phyloP scores from a whole-genome alignment of 2,888 invertebrate species.

The Tenthredo amoena region DNA sequence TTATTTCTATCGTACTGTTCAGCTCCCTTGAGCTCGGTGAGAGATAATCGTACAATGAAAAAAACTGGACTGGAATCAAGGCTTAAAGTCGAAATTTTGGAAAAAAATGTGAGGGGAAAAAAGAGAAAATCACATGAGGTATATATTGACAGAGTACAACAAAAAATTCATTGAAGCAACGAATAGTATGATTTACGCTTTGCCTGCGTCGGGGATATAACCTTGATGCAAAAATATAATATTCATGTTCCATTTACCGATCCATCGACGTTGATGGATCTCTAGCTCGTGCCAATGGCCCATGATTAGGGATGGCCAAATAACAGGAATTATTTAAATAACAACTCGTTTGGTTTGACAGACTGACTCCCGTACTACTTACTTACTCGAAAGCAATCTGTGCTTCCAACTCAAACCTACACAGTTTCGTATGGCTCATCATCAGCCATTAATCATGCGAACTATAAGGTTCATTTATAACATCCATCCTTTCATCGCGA shows the following conservation, averaged over 20 bases:
- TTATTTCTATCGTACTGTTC: neutral
- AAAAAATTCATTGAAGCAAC: neutral
- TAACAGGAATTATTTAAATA: constrained; percentile 23
- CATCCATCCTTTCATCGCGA: constrained; percentile 24
- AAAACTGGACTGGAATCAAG: neutral
- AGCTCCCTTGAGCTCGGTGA: neutral
- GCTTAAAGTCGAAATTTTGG: neutral
- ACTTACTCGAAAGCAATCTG: constrained; percentile 16
- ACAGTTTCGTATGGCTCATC: neutral
- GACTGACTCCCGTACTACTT: neutral
- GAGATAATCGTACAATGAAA: neutral
- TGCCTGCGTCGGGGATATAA: too few species aligned
- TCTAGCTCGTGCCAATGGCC: neutral
- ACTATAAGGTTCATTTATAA: constrained; percentile 27
- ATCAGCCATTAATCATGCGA: constrained; percentile 24
- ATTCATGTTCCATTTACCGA: neutral
- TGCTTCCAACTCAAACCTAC: constrained; percentile 19
- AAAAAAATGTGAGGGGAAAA: neutral
- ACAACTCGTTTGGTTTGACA: constrained; percentile 7
- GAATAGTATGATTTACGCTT: neutral
- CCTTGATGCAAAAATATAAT: neutral
- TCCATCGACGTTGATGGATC: constrained; percentile 13
- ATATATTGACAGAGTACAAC: neutral
- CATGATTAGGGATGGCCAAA: constrained; percentile 2
- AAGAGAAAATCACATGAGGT: neutral